Evolutionary conservation across 2,113 vertebrate species (phyloP).

Genomic region (Misgurnus anguillicaudatus): DNA sequence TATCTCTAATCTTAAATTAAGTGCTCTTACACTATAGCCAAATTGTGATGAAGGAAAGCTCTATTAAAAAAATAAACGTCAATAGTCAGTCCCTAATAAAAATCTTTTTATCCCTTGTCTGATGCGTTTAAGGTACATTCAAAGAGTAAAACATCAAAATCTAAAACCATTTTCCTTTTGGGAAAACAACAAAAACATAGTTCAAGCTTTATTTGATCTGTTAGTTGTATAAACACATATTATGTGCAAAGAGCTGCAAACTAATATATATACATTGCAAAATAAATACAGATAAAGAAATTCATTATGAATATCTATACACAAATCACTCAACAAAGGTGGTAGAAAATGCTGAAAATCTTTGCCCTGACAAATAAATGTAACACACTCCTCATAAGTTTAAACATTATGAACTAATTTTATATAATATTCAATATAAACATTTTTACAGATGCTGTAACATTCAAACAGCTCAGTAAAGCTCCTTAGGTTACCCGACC

Average conservation of each 20-base stretch:
- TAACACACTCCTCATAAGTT: conserved; percentile 18
- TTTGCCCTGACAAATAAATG: conserved; percentile 79
- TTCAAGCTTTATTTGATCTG: conserved; percentile 68
- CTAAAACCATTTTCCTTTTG: conserved; percentile 57
- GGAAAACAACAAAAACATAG: conserved; percentile 67
- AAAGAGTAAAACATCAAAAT: conserved; percentile 53
- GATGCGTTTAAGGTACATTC: conserved; percentile 68
- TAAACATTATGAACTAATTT: not conserved
- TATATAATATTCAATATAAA: not conserved
- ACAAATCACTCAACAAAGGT: conserved; percentile 66
- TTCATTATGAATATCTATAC: conserved; percentile 63
- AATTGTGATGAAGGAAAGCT: conserved; percentile 48
- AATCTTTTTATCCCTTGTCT: not conserved
- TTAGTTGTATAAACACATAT: conserved; percentile 70
- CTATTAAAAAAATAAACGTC: conserved; percentile 69
- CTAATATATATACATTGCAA: conserved; percentile 80
- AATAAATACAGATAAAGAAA: conserved; percentile 62
- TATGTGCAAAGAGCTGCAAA: conserved; percentile 90
- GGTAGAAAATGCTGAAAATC: conserved; percentile 62
- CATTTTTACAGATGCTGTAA: conserved; percentile 44
- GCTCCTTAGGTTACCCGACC: conserved; percentile 76
- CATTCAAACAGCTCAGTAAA: conserved; percentile 18
- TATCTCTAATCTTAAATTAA: conserved; percentile 38
- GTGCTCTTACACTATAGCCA: conserved; percentile 48
- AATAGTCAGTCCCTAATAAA: conserved; percentile 52